These are phyloP conservation scores for Elephas maximus DNA, from an alignment of 2,113 vertebrate species.

Conservation along the genomic window DNA sequence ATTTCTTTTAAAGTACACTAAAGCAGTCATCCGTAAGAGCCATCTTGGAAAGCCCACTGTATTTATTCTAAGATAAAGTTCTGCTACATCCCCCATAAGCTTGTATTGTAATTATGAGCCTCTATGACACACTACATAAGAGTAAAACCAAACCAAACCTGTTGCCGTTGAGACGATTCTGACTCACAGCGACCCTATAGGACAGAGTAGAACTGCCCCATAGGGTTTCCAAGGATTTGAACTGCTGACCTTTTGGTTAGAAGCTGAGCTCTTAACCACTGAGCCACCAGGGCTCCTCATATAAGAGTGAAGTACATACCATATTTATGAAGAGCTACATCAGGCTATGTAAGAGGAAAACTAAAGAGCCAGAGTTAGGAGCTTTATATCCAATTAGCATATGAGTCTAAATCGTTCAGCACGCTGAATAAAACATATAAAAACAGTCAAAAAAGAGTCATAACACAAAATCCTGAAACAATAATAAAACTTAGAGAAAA, in stretches of 20 bases:
- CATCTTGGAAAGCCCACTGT: not conserved
- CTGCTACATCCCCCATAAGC: not conserved
- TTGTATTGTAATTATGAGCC: conserved; percentile 39
- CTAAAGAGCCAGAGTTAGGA: conserved; percentile 29
- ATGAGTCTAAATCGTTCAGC: conserved; percentile 67
- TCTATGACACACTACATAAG: not conserved
- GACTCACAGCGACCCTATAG: too few relatives aligned
- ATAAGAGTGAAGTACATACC: not conserved
- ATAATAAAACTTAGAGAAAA: conserved; percentile 87
- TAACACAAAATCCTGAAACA: conserved; percentile 85
- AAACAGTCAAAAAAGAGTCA: conserved; percentile 84
- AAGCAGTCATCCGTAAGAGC: not conserved
- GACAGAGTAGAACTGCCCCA: too few relatives aligned
- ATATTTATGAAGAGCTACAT: conserved; percentile 44
- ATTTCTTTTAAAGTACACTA: not conserved
- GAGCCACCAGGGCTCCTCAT: too few relatives aligned
- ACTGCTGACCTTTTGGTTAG: too few relatives aligned
- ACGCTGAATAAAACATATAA: conserved; percentile 79
- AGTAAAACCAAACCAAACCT: not conserved
- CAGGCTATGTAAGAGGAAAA: not conserved
- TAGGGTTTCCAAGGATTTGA: too few relatives aligned
- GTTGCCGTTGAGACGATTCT: too few relatives aligned
- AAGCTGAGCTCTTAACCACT: too few relatives aligned
- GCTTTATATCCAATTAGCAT: conserved; percentile 63
- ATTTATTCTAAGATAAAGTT: not conserved